Evolutionary conservation across 2,888 invertebrate genomes (phyloP).

Genomic region (Synanthedon formicaeformis): DNA sequence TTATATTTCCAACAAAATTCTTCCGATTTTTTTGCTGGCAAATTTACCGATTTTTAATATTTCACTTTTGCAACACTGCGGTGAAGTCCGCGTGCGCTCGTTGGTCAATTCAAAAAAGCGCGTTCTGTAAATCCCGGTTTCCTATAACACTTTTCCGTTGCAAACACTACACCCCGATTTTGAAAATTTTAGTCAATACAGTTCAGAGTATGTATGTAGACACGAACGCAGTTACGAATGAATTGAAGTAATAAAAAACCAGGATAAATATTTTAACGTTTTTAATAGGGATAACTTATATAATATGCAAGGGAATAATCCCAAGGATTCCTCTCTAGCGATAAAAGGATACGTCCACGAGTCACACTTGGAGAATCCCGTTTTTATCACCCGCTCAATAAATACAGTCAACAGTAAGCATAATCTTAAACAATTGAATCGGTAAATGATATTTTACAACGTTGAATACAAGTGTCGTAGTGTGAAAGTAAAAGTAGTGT

Average conservation of each 20-base stretch:
- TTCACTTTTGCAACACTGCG: too few relatives aligned
- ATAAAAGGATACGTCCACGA: slow-evolving; percentile 59
- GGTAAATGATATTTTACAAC: slow-evolving; percentile 62
- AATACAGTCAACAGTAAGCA: slow-evolving; percentile 71
- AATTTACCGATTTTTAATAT: too few relatives aligned
- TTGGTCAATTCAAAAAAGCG: too few relatives aligned
- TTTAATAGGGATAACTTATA: slow-evolving; percentile 71
- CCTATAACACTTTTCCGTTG: too few relatives aligned
- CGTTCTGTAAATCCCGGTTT: too few relatives aligned
- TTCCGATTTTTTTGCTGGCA: too few relatives aligned
- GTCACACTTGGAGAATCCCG: slow-evolving; percentile 61
- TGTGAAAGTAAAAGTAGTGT: slow-evolving; percentile 32
- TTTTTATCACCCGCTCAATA: slow-evolving; percentile 66
- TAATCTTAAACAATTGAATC: slow-evolving; percentile 66
- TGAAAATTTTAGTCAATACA: too few relatives aligned
- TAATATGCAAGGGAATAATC: slow-evolving; percentile 67
- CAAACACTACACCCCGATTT: too few relatives aligned
- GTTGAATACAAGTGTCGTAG: slow-evolving; percentile 48
- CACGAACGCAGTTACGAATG: too few relatives aligned
- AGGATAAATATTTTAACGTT: slow-evolving; percentile 50
- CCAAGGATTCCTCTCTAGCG: slow-evolving; percentile 63
- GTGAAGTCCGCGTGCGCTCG: too few relatives aligned
- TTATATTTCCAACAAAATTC: too few relatives aligned
- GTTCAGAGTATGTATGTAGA: too few relatives aligned
- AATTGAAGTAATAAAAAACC: slow-evolving; percentile 1